These are phyloP conservation scores for Barnardius zonarius DNA, from an alignment of 2,113 vertebrate species.

Conservation along the genomic window DNA sequence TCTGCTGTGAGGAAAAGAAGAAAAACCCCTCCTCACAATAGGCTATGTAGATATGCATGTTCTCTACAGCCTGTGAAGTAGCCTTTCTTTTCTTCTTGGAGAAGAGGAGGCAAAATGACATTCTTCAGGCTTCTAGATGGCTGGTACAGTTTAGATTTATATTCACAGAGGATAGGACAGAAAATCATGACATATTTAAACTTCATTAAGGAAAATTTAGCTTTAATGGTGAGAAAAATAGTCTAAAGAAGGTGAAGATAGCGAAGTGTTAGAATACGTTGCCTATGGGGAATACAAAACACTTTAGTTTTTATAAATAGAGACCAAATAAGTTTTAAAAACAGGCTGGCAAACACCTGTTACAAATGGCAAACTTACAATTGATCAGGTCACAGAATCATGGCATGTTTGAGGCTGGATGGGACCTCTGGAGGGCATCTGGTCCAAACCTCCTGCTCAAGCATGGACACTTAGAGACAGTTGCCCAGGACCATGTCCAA, in stretches of 20 bases:
- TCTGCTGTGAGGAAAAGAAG: not conserved
- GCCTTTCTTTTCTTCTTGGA: not conserved
- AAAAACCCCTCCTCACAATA: not conserved
- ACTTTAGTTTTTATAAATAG: not conserved
- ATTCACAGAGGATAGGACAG: not conserved
- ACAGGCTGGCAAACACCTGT: not conserved
- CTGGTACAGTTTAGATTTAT: not conserved
- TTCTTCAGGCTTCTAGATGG: fast-evolving
- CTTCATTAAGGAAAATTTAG: not conserved
- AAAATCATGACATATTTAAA: not conserved
- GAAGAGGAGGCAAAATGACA: not conserved
- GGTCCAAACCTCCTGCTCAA: not conserved
- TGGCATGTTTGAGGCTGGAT: not conserved
- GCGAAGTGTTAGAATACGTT: not conserved
- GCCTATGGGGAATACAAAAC: not conserved
- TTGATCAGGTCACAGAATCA: not conserved
- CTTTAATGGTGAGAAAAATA: not conserved
- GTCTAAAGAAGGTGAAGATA: not conserved
- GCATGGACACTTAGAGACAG: not conserved
- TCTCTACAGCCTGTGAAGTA: not conserved
- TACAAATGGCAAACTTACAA: not conserved
- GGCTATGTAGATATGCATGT: fast-evolving
- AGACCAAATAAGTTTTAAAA: not conserved
- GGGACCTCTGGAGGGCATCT: not conserved
- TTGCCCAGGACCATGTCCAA: not conserved